Evolutionary conservation across 2,888 invertebrate genomes (phyloP), one percentile per base, ranked within the genome.

Genomic region (Crossocerus cetratus): DNA sequence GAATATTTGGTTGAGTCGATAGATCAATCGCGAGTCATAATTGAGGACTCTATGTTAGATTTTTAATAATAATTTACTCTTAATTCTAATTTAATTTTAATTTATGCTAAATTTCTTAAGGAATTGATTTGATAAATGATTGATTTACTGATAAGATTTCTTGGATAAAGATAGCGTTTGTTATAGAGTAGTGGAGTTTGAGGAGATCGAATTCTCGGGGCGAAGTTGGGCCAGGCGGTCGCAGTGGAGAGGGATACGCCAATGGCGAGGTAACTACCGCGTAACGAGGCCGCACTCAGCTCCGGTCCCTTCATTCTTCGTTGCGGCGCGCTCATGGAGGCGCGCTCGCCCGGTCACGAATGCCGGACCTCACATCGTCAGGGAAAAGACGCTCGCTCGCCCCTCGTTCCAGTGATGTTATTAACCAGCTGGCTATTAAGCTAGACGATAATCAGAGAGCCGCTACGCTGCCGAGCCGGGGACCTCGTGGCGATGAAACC

Each of bases 251-350:
- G 32, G 71, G 69, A 68, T 73, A 78, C 84, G 83, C 83, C 84
- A 87, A 84, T 87, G 86, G 71, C 5, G 72, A 76, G 81, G 78
- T 84, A 86, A 87, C 83, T 84, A 86, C 83, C 83, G 83, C 81
- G 83, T 86, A 87, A 87, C 86, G 83, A 87, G 87, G 76, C 76
- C 79, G 81, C 79, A 81, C 76, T 73, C 74, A 65, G 70, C 74
- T 49, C 49, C 4, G 49, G 49, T 49, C 49, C 75, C 76, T 80
- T 76, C 73, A 72, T 76, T 68, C 72, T 72, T 78, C 74, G 65
- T 76, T 76, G 66, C 67, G 61, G 62, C 73, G 68, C 75, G 74
- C 69, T 72, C 79, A 70, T 53, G 75, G 69, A 69, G 72, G 72
- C 65, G 72, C 65, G 69, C 72, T 75, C 69, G 81, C 77, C 74